phyloP scores from a whole-genome alignment of 2,888 invertebrate genomes.

The Tetheella fluctuosa region DNA sequence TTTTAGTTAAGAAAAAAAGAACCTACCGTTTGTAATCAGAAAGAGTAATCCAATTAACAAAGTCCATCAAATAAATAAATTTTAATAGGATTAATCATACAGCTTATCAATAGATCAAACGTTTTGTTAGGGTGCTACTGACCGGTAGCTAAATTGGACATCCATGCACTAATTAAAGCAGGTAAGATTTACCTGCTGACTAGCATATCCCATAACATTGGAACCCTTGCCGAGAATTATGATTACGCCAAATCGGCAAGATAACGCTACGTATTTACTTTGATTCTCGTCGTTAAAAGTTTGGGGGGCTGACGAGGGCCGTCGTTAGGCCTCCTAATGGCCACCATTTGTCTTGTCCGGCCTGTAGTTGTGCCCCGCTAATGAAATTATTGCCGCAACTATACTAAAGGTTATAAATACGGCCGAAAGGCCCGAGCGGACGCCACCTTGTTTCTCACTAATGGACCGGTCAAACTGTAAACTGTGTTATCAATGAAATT shows the following conservation, averaged over 20 bases:
- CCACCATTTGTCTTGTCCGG: conserved; percentile 84
- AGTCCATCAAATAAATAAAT: neutral
- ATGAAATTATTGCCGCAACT: conserved; percentile 85
- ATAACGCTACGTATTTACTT: conserved; percentile 82
- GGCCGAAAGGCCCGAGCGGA: conserved; percentile 72
- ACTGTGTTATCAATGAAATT: conserved; percentile 84
- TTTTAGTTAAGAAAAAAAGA: too few species aligned
- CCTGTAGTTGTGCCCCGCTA: conserved; percentile 82
- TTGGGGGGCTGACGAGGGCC: conserved; percentile 79
- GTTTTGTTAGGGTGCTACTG: conserved; percentile 23
- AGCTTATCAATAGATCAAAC: conserved; percentile 24
- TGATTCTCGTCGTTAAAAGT: conserved; percentile 84
- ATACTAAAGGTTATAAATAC: conserved; percentile 83
- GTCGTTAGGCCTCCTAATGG: conserved; percentile 83
- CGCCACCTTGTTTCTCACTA: conserved; percentile 81
- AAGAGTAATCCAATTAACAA: neutral
- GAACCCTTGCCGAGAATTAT: conserved; percentile 76
- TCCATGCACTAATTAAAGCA: conserved; percentile 52
- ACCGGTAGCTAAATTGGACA: conserved; percentile 42
- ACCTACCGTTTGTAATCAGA: neutral
- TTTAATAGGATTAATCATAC: conserved; percentile 16
- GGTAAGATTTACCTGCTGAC: conserved; percentile 63
- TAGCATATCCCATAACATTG: conserved; percentile 47
- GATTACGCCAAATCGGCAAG: conserved; percentile 81
- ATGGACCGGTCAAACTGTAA: conserved; percentile 85